These are phyloP conservation scores for Apis laboriosa DNA, from an alignment of 1,140 invertebrate genomes.

Conservation along the genomic window DNA sequence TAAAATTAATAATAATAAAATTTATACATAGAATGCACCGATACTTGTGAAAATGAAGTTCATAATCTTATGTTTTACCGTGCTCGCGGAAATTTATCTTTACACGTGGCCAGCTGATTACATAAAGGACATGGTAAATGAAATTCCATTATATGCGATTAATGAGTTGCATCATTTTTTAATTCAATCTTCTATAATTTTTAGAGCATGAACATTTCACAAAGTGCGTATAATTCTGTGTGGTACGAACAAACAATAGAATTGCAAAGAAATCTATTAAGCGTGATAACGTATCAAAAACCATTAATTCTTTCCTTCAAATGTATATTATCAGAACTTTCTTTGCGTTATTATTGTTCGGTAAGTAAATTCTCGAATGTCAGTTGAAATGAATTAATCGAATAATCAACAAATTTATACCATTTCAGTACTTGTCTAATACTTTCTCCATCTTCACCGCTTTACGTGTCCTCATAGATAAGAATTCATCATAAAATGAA, in stretches of 20 bases:
- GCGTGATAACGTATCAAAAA: constrained; percentile 48
- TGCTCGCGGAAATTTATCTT: constrained; percentile 46
- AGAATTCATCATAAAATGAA: background rate
- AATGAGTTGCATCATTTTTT: background rate
- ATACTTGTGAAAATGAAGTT: constrained; percentile 49
- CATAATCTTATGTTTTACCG: constrained; percentile 22
- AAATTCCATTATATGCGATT: too few relatives aligned
- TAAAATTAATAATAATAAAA: too few relatives aligned
- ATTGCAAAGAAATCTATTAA: constrained; percentile 11
- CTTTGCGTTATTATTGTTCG: constrained; percentile 58
- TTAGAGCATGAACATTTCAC: constrained; percentile 17
- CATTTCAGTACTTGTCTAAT: constrained; percentile 46
- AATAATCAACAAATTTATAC: background rate
- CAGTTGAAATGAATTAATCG: background rate
- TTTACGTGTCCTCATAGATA: background rate
- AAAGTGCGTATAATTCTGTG: constrained; percentile 7
- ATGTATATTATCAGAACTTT: constrained; percentile 59
- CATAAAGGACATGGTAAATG: constrained; percentile 42
- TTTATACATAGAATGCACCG: constrained; percentile 22
- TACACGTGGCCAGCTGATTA: constrained; percentile 51
- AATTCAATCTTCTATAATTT: background rate
- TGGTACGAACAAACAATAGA: constrained; percentile 20
- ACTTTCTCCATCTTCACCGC: constrained; percentile 36
- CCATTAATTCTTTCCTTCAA: constrained; percentile 53
- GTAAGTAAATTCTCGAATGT: background rate